These are phyloP conservation scores for Morone chrysops DNA, from an alignment of 2,113 vertebrate species.

Conservation along the genomic window DNA sequence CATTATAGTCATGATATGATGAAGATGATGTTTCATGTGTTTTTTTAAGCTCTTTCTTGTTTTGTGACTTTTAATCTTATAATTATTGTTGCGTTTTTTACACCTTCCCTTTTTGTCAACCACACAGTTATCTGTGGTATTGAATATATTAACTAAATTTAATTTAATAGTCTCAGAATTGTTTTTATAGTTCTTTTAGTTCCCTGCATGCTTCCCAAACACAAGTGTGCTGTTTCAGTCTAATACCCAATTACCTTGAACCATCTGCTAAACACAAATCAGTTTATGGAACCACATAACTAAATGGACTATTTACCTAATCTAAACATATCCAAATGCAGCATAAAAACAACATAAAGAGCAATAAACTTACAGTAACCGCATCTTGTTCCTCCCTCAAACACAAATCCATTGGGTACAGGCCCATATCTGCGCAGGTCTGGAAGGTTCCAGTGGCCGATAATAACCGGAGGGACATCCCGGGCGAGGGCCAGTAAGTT, in stretches of 20 bases:
- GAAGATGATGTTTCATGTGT: neutral
- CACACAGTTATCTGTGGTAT: neutral
- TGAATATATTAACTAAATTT: neutral
- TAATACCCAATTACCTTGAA: neutral
- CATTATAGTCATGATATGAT: neutral
- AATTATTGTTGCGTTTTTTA: neutral
- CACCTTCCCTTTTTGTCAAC: neutral
- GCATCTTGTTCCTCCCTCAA: slow-evolving; percentile 97
- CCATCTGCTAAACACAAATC: slow-evolving; percentile 2
- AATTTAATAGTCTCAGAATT: neutral
- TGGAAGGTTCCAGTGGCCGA: slow-evolving; percentile 94
- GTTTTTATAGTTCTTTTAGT: neutral
- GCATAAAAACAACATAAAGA: neutral
- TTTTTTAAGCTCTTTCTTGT: neutral
- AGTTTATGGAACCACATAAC: neutral
- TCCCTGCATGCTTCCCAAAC: neutral
- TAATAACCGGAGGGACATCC: slow-evolving; percentile 88
- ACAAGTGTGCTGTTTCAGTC: neutral
- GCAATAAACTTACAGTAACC: slow-evolving; percentile 92
- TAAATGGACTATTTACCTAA: neutral
- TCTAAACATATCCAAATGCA: neutral
- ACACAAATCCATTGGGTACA: slow-evolving; percentile 94
- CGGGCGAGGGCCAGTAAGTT: slow-evolving; percentile 89
- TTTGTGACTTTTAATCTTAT: neutral
- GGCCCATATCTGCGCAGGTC: slow-evolving; percentile 96